Evolutionary conservation across 2,888 invertebrate species (phyloP), one percentile per base, ranked within the genome.

Genomic region (Strigamia crassipes): DNA sequence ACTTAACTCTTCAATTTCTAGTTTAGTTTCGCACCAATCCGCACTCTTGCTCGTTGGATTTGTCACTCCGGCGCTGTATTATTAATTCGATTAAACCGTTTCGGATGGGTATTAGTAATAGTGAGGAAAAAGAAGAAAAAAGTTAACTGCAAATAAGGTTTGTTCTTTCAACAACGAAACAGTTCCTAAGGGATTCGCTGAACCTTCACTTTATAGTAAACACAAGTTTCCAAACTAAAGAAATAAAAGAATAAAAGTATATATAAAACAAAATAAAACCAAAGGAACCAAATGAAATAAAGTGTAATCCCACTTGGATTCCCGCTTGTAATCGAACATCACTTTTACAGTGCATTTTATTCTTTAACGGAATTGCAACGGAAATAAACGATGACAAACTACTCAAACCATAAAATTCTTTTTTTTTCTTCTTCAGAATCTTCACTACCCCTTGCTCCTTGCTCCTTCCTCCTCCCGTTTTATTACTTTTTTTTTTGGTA

Each of bases 171-270:
- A 66, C 23, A 18, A 23, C 23, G 61, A 23, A 66, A 18, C 21
- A 66, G 61, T 66, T 66, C 61, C 61, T 66, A 6, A 21, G 61
- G 61, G 61, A 66, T 66, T 66, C 61, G 23, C 18, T 66, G 21
- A 23, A 66, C 23, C 61, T 66, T 66, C 23, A 18, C 21, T 66
- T 66, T 66, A 66, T 66, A 66, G 61, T 66, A 66, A 66, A 66
- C 61, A 66, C 18, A 21, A 66, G 61, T 66, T 66, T 66, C 61
- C 61, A 66, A 66, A 66, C 61, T 66, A 66, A 66, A 66, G 61
- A 66, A 66, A 66, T 66, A 66, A 66, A 66, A 66, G 61, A 66
- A 66, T 66, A 66, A 66, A 66, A 66, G 61, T 66, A 12, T 66
- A 66, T 66, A 66, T 23, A 66, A 21, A 66, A 66, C 38, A 38